Evolutionary conservation across 2,888 invertebrate genomes (phyloP).

Genomic region (Erebia ligea): DNA sequence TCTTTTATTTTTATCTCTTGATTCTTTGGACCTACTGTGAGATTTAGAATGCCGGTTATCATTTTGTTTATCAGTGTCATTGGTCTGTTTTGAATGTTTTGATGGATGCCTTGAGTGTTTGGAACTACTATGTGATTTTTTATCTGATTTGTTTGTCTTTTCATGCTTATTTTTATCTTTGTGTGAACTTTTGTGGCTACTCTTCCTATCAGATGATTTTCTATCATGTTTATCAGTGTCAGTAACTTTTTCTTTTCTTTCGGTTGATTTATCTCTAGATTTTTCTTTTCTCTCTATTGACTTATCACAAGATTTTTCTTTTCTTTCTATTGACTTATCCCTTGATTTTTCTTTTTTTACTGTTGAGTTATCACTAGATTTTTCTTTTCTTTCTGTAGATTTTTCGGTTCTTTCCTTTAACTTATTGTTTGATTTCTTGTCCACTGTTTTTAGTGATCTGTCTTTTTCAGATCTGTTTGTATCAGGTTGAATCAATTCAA

Average conservation of each 20-base stretch:
- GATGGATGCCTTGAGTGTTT: slow-evolving; percentile 36
- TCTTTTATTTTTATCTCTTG: slow-evolving; percentile 51
- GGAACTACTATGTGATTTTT: slow-evolving; percentile 49
- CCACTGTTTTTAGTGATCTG: slow-evolving; percentile 42
- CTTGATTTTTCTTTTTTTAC: slow-evolving; percentile 53
- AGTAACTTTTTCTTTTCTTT: slow-evolving; percentile 52
- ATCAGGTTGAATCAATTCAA: slow-evolving; percentile 46
- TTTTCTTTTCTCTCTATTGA: slow-evolving; percentile 51
- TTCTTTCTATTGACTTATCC: slow-evolving; percentile 49
- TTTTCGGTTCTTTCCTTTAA: slow-evolving; percentile 51
- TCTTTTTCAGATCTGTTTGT: slow-evolving; percentile 50
- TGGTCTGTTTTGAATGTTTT: slow-evolving; percentile 37
- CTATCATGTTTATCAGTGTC: slow-evolving; percentile 53
- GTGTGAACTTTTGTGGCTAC: slow-evolving; percentile 64
- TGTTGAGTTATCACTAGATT: slow-evolving; percentile 43
- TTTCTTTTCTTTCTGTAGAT: slow-evolving; percentile 49
- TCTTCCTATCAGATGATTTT: slow-evolving; percentile 55
- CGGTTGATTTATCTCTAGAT: slow-evolving; percentile 49
- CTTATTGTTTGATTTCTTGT: slow-evolving; percentile 46
- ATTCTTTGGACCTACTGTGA: slow-evolving; percentile 57
- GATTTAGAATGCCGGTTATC: slow-evolving; percentile 51
- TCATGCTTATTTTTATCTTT: slow-evolving; percentile 59
- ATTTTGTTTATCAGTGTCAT: slow-evolving; percentile 55
- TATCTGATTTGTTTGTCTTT: slow-evolving; percentile 59
- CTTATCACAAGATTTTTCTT: slow-evolving; percentile 53